Evolutionary conservation across 2,888 invertebrate genomes (phyloP).

Genomic region (Arenicola marina): DNA sequence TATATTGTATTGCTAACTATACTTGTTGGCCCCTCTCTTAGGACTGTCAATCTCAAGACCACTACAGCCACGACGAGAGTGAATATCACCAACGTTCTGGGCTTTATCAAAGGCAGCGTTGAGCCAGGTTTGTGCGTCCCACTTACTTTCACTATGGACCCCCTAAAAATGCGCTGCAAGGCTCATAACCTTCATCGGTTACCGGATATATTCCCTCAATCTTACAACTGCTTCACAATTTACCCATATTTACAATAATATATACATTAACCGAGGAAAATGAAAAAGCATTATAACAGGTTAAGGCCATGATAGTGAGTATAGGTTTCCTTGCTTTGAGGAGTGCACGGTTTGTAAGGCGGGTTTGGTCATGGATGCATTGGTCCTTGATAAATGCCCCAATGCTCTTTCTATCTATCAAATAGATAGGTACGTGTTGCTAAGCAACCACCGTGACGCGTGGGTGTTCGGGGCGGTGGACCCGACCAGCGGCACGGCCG

Average conservation of each 20-base stretch:
- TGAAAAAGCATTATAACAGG: too few relatives aligned
- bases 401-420: not conserved
- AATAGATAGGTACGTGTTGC: slow-evolving; percentile 63
- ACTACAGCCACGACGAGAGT: slow-evolving; percentile 16
- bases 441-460: slow-evolving; percentile 66
- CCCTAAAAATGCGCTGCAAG: too few relatives aligned
- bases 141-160: too few relatives aligned
- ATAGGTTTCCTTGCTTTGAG: not conserved
- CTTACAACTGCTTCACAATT: too few relatives aligned
- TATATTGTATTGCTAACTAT: too few relatives aligned
- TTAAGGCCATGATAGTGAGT: too few relatives aligned
- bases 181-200: too few relatives aligned
- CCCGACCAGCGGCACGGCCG: slow-evolving; percentile 64
- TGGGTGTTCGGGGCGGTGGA: slow-evolving; percentile 65
- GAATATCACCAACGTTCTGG: slow-evolving; percentile 51
- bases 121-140: slow-evolving; percentile 50
- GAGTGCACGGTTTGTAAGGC: not conserved
- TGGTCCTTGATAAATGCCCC: too few relatives aligned
- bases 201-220: too few relatives aligned
- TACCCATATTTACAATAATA: too few relatives aligned
- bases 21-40: too few relatives aligned
- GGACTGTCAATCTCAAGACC: slow-evolving; percentile 27
- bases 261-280: too few relatives aligned
- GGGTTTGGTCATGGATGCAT: not conserved
- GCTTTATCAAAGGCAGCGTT: slow-evolving; percentile 49